Conservation (phyloP, 30 jellyfish, hydroid and myxozoan species). For the Hydra vulgaris region DNA sequence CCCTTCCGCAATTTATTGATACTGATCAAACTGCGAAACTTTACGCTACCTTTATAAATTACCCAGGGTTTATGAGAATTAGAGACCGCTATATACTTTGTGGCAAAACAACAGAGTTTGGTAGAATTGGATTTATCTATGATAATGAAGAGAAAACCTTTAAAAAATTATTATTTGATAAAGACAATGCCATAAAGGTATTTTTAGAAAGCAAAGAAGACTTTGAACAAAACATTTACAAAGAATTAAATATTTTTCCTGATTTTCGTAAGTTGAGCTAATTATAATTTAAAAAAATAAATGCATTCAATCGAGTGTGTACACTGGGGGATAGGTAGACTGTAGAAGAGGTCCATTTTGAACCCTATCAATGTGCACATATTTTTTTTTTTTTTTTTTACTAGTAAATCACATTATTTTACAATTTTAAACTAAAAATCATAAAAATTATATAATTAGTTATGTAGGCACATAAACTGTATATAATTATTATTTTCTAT, state of each 20-base stretch:
- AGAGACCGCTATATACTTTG: neutral
- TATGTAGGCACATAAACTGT: too few relatives aligned
- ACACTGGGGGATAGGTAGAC: too few relatives aligned
- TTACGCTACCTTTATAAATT: neutral
- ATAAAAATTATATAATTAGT: too few relatives aligned
- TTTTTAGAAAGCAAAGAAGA: neutral
- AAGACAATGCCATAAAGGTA: neutral
- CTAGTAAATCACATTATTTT: too few relatives aligned
- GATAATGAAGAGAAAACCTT: neutral
- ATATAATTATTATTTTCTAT: too few relatives aligned
- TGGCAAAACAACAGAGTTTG: neutral
- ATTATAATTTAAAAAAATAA: too few relatives aligned
- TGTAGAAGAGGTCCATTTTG: too few relatives aligned
- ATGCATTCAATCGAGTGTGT: too few relatives aligned
- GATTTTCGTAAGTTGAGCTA: too few relatives aligned
- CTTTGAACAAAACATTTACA: neutral
- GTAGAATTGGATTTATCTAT: neutral
- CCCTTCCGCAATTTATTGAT: neutral
- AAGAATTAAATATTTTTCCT: neutral
- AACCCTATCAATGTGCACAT: too few relatives aligned
- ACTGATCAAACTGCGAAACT: neutral
- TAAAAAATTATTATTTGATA: neutral
- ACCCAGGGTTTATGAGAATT: neutral
- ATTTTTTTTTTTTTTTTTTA: too few relatives aligned
- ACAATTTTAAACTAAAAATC: too few relatives aligned